Evolutionary conservation across 2,797 vertebrate species (phyloP).

Genomic region (Dallia pectoralis): DNA sequence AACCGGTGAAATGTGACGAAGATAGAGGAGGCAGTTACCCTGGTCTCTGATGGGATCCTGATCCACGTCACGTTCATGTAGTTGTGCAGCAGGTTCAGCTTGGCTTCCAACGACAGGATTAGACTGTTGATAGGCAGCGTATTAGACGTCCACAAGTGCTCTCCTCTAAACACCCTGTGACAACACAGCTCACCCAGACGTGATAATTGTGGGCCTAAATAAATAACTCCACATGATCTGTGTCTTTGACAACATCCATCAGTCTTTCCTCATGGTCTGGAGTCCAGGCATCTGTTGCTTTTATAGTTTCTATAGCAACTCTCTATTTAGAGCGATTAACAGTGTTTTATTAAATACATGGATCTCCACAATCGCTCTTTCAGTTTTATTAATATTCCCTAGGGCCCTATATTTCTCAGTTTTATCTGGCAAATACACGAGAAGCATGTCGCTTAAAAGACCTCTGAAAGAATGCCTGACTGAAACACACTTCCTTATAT

Average conservation of each 20-base stretch:
- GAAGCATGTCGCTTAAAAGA: neutral
- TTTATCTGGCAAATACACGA: slow-evolving; percentile 14
- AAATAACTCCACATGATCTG: no score
- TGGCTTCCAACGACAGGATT: slow-evolving; percentile 97
- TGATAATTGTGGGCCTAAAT: no score
- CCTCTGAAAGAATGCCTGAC: neutral
- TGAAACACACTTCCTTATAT: neutral
- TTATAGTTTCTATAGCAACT: no score
- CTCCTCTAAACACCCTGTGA: no score
- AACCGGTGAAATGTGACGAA: neutral
- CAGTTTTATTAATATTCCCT: neutral
- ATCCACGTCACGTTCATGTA: slow-evolving; percentile 99
- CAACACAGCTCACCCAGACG: no score
- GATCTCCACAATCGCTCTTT: neutral
- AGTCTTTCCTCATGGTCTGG: no score
- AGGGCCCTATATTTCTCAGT: neutral
- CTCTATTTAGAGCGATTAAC: neutral
- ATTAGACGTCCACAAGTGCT: no score
- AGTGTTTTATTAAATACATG: neutral
- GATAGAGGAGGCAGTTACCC: slow-evolving; percentile 72
- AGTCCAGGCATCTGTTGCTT: no score
- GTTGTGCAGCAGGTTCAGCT: slow-evolving; percentile 97
- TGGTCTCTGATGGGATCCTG: slow-evolving; percentile 96
- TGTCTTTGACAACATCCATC: no score
- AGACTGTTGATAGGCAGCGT: no score